Evolutionary conservation across 2,888 invertebrate species (phyloP), one percentile per base, ranked within the genome.

Genomic region (Teinopalpus imperialis): DNA sequence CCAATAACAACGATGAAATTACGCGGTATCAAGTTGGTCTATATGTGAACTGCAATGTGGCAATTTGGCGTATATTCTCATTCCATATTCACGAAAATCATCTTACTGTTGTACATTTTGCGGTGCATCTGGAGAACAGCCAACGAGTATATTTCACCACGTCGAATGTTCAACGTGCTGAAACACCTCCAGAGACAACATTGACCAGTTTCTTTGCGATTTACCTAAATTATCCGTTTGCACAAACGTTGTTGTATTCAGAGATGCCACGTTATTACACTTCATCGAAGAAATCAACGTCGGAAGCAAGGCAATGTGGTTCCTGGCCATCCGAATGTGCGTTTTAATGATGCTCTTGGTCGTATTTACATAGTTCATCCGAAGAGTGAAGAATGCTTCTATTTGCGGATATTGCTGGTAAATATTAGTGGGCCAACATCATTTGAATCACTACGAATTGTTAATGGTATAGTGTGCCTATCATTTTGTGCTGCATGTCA

Each of bases 401-500:
- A 44, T 56, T 52, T 56, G 43, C 47, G 54, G 49, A 42, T 35
- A 30, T 23, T 37, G 42, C 29, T 45, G 23, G 42, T 41, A 27
- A 48, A 54, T n/a, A 55, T 56, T 8, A 52, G 49, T 44, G 54
- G 57, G 24, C 57, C 53, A 50, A 57, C 52, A n/a, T 57, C 54
- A 37, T 56, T 57, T 46, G 37, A 50, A 46, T 4, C 14, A 30
- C 41, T 58, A 40, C 49, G 51, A 49, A 59, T 57, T 51, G 54
- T 61, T 56, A 48, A 61, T 57, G 60, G 59, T 48, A 14, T 34
- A 36, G 13, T 53, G 20, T 56, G 24, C 48, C 42, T 42, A 14
- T 56, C 54, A 48, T 67, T 43, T 53, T 49, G 52, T 43, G 64
- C 54, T 26, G 62, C 62, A 49, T 63, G 62, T 57, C 39, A 54